Evolutionary conservation across 2,888 invertebrate genomes (phyloP).

Genomic region (Pollenia amentaria): DNA sequence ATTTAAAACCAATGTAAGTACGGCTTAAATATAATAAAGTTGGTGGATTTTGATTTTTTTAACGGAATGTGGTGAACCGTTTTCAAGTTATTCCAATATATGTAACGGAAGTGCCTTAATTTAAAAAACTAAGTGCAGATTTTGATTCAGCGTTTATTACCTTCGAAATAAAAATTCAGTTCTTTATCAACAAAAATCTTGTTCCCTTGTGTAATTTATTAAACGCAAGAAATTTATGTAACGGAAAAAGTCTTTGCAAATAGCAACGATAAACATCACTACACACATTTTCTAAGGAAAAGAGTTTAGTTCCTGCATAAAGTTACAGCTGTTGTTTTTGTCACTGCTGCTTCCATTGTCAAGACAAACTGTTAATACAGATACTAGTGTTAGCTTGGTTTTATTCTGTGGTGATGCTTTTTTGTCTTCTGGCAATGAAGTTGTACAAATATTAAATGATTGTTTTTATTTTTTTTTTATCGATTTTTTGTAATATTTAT

Average conservation of each 20-base stretch:
- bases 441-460: slow-evolving; percentile 14
- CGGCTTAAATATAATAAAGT: too few relatives aligned
- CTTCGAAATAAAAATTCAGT: too few relatives aligned
- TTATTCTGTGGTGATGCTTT: slow-evolving; percentile 18
- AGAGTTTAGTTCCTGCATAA: slow-evolving; percentile 38
- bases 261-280: slow-evolving; percentile 3
- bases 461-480: background rate
- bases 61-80: too few relatives aligned
- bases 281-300: slow-evolving; percentile 23
- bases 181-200: too few relatives aligned
- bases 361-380: background rate
- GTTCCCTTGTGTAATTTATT: too few relatives aligned
- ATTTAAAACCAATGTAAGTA: too few relatives aligned
- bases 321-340: slow-evolving; percentile 20
- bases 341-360: background rate
- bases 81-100: too few relatives aligned
- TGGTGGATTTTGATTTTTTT: too few relatives aligned
- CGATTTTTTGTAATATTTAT: background rate
- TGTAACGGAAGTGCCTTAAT: too few relatives aligned
- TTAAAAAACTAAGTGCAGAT: too few relatives aligned
- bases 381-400: slow-evolving; percentile 20
- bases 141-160: too few relatives aligned
- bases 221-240: slow-evolving; percentile 12
- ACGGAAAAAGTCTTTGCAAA: background rate
- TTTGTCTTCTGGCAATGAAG: slow-evolving; percentile 51